phyloP scores from a whole-genome alignment of 2,797 vertebrate genomes.

The Toxotes lorentzi region DNA sequence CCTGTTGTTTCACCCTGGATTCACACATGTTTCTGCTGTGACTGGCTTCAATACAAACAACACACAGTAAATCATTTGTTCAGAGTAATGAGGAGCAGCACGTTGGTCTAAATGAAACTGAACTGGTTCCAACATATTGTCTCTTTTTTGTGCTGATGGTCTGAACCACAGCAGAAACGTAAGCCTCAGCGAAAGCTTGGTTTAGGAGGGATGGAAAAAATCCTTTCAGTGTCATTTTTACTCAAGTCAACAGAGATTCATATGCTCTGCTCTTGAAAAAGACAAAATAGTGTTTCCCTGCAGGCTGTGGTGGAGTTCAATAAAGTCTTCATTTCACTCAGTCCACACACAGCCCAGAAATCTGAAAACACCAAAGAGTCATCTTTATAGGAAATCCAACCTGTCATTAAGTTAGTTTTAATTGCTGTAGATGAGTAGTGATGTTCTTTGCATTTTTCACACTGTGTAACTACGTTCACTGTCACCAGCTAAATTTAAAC shows the following conservation, averaged over 20 bases:
- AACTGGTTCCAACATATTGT: neutral
- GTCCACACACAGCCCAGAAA: conserved; percentile 8
- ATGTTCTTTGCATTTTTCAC: neutral
- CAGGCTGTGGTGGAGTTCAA: conserved; percentile 16
- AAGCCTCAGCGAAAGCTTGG: neutral
- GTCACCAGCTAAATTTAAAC: conserved; percentile 15
- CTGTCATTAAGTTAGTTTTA: conserved; percentile 3
- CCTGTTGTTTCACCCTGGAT: neutral
- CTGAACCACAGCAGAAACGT: conserved; percentile 1
- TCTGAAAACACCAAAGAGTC: neutral
- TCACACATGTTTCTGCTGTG: neutral
- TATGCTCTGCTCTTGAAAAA: conserved; percentile 5
- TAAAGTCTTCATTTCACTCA: neutral
- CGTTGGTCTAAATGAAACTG: neutral
- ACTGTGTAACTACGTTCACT: neutral
- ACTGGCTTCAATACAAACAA: neutral
- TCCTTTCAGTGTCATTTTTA: conserved; percentile 5
- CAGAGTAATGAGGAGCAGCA: neutral
- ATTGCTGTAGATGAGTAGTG: conserved; percentile 5
- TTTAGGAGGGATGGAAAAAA: conserved; percentile 1
- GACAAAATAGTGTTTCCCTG: neutral
- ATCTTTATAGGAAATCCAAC: conserved; percentile 7
- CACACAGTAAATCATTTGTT: neutral
- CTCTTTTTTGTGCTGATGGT: neutral
- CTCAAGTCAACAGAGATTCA: neutral